Base-by-base conservation (phyloP, 2,113 vertebrate species). In the Ptychochromis oligacanthus region DNA sequence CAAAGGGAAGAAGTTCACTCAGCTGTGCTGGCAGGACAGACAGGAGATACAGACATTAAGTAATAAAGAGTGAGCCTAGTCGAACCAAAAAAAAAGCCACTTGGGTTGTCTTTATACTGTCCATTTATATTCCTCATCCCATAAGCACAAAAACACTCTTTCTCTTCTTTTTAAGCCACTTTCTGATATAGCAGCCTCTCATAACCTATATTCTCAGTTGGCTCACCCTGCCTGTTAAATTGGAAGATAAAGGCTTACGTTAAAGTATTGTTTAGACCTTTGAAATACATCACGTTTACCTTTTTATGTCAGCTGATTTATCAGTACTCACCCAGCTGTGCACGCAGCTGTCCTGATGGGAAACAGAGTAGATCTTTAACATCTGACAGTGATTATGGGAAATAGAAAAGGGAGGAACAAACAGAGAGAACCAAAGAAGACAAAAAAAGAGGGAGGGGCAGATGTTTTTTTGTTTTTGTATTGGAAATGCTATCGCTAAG, bases 301-400 rank as follows among this genome's bases (percentile, higher is more conserved):
- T 83, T 75, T 40, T 80, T 52, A 52, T 10, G 64, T 92, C 75
- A 85, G 26, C 62, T 76, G 12, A 76, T 60, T 40, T 57, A 80
- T 88, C 87, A 79, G 43, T 54, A 40, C 67, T 81, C n/a, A 55
- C 61, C 82, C 82, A 77, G 75, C 55, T 89, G 84, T 83, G 82
- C 60, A 77, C 62, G 38, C 61, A 67, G 49, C 84, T 82, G 52
- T 36, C 24, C 65, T 82, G 75, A 79, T 83, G 64, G 86, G 67
- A 90, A 84, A 76, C 83, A 54, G 28, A 17, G 36, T 52, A 67
- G 59, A 78, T 75, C 49, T 31, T 86, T 72, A 76, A 87, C 88
- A 91, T 94, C 88, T 93, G 91, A 82, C 52, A 90, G 26, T 84
- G 75, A 92, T 95, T 92, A 92, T 84, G 57, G 90, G 75, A 81